Conservation (phyloP, 2,888 invertebrate genomes). For the Esperia sulphurella region DNA sequence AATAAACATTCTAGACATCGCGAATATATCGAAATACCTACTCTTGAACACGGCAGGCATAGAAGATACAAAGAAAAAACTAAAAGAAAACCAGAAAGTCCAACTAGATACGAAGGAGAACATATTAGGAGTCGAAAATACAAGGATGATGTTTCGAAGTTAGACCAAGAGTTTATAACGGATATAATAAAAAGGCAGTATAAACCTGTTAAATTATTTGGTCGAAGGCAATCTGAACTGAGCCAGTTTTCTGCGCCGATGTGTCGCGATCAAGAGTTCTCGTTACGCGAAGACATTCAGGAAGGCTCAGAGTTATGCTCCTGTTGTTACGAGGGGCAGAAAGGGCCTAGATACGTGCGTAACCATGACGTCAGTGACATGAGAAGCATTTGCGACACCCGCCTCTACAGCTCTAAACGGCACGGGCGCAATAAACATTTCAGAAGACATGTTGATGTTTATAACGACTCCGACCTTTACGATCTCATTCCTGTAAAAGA, state of each 20-base stretch:
- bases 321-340: slow-evolving; percentile 36
- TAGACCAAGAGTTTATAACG: slow-evolving; percentile 58
- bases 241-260: slow-evolving; percentile 65
- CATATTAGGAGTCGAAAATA: slow-evolving; percentile 23
- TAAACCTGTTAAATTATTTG: slow-evolving; percentile 54
- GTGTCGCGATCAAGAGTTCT: slow-evolving; percentile 57
- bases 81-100: slow-evolving; percentile 19
- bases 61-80: slow-evolving; percentile 18
- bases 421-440: slow-evolving; percentile 30
- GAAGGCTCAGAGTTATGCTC: slow-evolving; percentile 48
- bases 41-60: slow-evolving; percentile 19
- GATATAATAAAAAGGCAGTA: slow-evolving; percentile 64
- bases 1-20: slow-evolving; percentile 21
- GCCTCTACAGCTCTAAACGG: slow-evolving; percentile 46
- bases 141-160: slow-evolving; percentile 18
- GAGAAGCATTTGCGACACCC: slow-evolving; percentile 57
- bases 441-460: slow-evolving; percentile 30
- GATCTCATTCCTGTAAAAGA: slow-evolving; percentile 67
- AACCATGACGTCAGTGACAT: slow-evolving; percentile 38
- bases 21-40: slow-evolving; percentile 16
- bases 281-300: slow-evolving; percentile 31
- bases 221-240: slow-evolving; percentile 43
- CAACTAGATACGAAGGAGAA: slow-evolving; percentile 23
- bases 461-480: slow-evolving; percentile 54
- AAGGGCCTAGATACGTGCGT: slow-evolving; percentile 16